Percentiles rank a stretch among this genome's conserved stretches.
Evolutionary conservation across 1,140 invertebrate species (phyloP).

Genomic region (Sinella curviseta): DNA sequence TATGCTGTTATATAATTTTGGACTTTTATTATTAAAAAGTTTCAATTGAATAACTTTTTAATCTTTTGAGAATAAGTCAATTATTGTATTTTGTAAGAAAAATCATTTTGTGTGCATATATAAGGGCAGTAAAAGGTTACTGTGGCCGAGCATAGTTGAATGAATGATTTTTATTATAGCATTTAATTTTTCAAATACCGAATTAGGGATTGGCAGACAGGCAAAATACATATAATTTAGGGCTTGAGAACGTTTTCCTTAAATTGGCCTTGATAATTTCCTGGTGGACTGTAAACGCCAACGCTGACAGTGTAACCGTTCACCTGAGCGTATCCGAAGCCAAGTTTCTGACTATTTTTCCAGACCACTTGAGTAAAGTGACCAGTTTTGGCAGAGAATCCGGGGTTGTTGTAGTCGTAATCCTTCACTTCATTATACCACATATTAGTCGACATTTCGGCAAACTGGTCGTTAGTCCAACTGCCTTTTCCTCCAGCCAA

Average conservation of each 20-base stretch:
- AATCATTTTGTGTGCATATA: too few relatives aligned
- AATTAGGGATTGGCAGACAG: background rate
- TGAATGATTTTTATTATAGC: background rate
- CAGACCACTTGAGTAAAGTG: slow-evolving; percentile 79
- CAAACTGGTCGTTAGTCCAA: background rate
- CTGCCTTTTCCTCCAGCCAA: slow-evolving; percentile 15
- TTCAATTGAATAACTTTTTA: too few relatives aligned
- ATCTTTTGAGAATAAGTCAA: too few relatives aligned
- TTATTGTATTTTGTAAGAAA: too few relatives aligned
- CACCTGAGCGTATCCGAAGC: slow-evolving; percentile 71
- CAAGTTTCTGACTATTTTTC: slow-evolving; percentile 73
- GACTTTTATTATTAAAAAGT: too few relatives aligned
- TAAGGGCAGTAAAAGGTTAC: too few relatives aligned
- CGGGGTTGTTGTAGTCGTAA: slow-evolving; percentile 28
- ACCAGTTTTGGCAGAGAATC: slow-evolving; percentile 47
- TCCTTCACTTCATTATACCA: slow-evolving; percentile 31
- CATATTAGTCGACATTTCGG: slow-evolving; percentile 13
- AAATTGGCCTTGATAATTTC: slow-evolving; percentile 78
- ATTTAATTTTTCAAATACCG: background rate
- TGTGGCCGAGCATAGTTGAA: too few relatives aligned
- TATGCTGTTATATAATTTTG: too few relatives aligned
- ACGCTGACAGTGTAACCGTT: slow-evolving; percentile 77
- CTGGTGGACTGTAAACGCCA: slow-evolving; percentile 80
- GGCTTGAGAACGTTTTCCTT: slow-evolving; percentile 65
- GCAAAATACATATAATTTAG: background rate